These are phyloP conservation scores for Dendrophyllia cribrosa DNA, from an alignment of 64 coral and sea anemone species.

Conservation along the genomic window DNA sequence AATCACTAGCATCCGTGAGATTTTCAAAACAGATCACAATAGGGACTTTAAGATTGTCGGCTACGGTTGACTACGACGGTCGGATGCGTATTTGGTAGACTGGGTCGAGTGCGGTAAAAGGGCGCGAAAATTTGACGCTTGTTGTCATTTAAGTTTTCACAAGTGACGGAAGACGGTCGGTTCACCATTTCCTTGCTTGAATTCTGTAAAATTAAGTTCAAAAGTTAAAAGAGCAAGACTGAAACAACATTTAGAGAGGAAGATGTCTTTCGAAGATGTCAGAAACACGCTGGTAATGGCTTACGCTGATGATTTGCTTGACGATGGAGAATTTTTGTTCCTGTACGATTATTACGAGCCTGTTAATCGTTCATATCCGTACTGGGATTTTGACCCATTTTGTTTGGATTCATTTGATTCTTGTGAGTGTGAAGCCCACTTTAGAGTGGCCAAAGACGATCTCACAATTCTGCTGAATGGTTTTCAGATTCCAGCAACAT, in stretches of 20 bases:
- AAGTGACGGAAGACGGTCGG: too few species aligned
- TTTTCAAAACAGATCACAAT: too few species aligned
- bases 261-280: constrained; percentile 31
- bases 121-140: too few species aligned
- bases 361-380: constrained; percentile 21
- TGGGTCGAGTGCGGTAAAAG: constrained; percentile 10
- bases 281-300: constrained; percentile 35
- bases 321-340: constrained; percentile 37
- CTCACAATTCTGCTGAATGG: not conserved
- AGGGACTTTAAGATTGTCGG: too few species aligned
- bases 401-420: constrained; percentile 20
- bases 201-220: too few species aligned
- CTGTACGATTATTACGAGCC: constrained; percentile 16
- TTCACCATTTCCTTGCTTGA: too few species aligned
- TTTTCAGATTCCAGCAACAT: constrained; percentile 22
- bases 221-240: too few species aligned
- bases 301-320: constrained; percentile 40
- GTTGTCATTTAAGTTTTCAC: too few species aligned
- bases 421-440: constrained; percentile 22
- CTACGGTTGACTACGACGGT: not conserved
- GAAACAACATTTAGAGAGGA: not conserved
- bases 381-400: constrained; percentile 42
- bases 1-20: too few species aligned
- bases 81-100: not conserved
- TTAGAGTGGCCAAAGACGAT: constrained; percentile 23